A percentile compares a stretch with the other conserved stretches of the same genome.
Evolutionary conservation across 2,113 vertebrate species (phyloP).

Genomic region (Nycticorax nycticorax): DNA sequence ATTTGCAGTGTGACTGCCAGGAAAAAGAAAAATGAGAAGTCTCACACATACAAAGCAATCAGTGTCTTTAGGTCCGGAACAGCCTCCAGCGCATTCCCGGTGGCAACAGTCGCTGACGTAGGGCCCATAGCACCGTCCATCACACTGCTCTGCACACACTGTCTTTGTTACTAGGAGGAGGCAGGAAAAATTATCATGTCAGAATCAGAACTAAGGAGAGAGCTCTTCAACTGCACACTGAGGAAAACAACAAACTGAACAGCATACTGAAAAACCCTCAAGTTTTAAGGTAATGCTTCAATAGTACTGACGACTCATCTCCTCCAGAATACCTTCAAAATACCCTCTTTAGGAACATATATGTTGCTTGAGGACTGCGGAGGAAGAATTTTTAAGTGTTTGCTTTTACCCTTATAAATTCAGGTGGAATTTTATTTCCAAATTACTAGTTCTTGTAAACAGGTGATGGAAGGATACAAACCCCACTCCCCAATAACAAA

Average conservation of each 20-base stretch:
- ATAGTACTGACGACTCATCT: neutral
- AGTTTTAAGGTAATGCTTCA: neutral
- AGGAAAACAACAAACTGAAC: neutral
- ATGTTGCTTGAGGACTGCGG: fast-evolving
- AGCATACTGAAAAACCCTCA: fast-evolving
- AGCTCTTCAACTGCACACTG: no score
- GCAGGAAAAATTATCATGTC: neutral
- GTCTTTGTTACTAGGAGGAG: conserved; percentile 88
- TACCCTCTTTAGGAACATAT: neutral
- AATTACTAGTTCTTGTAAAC: neutral
- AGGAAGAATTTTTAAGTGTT: neutral
- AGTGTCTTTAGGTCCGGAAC: conserved; percentile 93
- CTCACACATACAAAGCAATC: conserved; percentile 91
- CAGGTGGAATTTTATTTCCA: neutral
- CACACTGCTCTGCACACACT: conserved; percentile 95
- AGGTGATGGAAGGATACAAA: neutral
- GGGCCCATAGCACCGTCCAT: conserved; percentile 93
- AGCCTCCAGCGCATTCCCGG: conserved; percentile 94
- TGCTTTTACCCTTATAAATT: neutral
- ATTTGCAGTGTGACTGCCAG: neutral
- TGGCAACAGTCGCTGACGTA: conserved; percentile 98
- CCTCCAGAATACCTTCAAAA: neutral
- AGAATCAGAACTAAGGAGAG: neutral
- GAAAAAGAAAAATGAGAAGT: neutral
- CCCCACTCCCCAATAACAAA: neutral